These are phyloP conservation scores for Hippocampus abdominalis DNA, from an alignment of 2,113 vertebrate genomes.

Conservation along the genomic window DNA sequence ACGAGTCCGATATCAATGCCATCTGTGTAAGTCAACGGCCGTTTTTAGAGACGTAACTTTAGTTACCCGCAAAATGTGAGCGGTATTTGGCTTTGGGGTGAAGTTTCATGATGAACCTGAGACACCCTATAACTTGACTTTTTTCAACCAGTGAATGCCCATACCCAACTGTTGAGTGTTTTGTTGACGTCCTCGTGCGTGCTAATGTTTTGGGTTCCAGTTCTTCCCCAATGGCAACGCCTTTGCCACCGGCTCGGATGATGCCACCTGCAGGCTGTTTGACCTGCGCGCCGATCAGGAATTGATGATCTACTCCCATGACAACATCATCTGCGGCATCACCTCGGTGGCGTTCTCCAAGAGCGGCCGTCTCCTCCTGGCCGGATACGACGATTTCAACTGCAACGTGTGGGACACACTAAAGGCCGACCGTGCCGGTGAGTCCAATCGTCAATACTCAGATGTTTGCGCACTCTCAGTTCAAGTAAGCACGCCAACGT, in stretches of 20 bases:
- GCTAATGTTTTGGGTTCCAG: constrained; percentile 45
- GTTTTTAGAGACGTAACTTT: neutral
- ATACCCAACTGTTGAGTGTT: no score
- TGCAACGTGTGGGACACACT: constrained; percentile 99
- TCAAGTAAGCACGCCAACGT: no score
- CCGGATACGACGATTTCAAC: constrained; percentile 98
- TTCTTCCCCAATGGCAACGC: constrained; percentile 99
- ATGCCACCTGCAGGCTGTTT: constrained; percentile 97
- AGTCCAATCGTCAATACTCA: constrained; percentile 7
- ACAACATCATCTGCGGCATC: constrained; percentile 99
- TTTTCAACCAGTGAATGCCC: no score
- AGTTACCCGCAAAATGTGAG: neutral
- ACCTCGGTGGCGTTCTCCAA: constrained; percentile 99
- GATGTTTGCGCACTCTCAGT: neutral
- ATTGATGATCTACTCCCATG: constrained; percentile 97
- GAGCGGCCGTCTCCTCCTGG: constrained; percentile 95
- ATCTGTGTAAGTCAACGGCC: constrained; percentile 84
- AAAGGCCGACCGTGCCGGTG: constrained; percentile 96
- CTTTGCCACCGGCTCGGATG: constrained; percentile 97
- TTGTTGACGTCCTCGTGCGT: neutral
- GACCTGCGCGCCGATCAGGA: constrained; percentile 98
- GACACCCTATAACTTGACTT: no score
- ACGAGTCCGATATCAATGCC: constrained; percentile 98
- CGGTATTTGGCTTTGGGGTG: no score
- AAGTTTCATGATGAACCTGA: neutral